Evolutionary conservation across 2,113 vertebrate species (phyloP), one percentile per base, ranked within the genome.

Genomic region (Paralichthys olivaceus): DNA sequence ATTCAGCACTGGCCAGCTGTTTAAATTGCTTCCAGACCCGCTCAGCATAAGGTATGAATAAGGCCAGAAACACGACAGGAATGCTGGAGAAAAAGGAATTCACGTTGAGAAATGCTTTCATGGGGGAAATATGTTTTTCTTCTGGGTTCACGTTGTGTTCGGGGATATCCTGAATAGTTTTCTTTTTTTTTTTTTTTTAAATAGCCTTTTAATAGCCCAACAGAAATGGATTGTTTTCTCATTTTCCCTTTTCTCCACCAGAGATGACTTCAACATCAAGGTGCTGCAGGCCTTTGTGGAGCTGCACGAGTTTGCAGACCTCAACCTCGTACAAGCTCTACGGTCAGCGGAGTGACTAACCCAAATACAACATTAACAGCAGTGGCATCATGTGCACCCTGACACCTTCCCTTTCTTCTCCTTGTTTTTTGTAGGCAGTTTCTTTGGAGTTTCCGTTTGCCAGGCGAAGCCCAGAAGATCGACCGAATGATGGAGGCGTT

Each of bases 401-500:
- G 22, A 43, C n/a, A 13, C 0, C 49, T 7, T 23, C 23, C 12
- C 34, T 20, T 19, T 57, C 22, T 62, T 3, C 22, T 5, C 19
- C 14, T 0, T 34, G 28, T 25, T 74, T 11, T 49, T 79, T 40
- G 5, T 63, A 99, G 98, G 89, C 98, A 99, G 89, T 99, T 99
- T 92, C 92, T 99, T 51, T 99, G 97, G 98, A 99, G 98, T 91
- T 99, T 99, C 88, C 93, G 97, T 64, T 94, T 99, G 74, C 98
- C 98, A 0, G 97, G 98, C 55, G 98, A 99, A 90, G 98, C 98
- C 14, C 97, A 99, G 91, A 99, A 99, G 91, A 99, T 99, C 12
- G 98, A 99, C 80, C 95, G 97, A 20, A 99, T 99, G 97, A 99
- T 99, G 98, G 97, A 99, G 93, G 95, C 97, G 3, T 99, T 99